These are phyloP conservation scores for Heliconius eleuchia DNA, from an alignment of 1,140 invertebrate species.

Conservation along the genomic window DNA sequence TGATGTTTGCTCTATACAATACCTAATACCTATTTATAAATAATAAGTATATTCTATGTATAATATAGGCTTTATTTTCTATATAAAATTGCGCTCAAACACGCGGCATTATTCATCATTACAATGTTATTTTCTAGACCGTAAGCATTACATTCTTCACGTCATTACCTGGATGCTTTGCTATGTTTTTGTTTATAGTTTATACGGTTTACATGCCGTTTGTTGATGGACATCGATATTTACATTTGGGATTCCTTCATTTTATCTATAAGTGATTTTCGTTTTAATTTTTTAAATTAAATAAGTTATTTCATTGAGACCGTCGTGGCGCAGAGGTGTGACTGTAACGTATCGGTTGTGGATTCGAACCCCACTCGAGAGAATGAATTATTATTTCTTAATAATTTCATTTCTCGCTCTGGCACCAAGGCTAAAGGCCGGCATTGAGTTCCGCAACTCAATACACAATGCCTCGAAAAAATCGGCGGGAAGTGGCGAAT, in stretches of 20 bases:
- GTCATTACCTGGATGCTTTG: slow-evolving; percentile 32
- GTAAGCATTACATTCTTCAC: slow-evolving; percentile 8
- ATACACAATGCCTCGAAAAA: too few species aligned
- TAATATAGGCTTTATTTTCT: not conserved
- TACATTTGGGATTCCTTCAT: not conserved
- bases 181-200: slow-evolving; percentile 18
- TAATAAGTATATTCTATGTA: not conserved
- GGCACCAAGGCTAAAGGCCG: too few species aligned
- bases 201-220: not conserved
- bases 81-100: slow-evolving; percentile 9
- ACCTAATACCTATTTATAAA: not conserved
- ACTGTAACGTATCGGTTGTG: too few species aligned
- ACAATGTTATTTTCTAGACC: slow-evolving; percentile 35
- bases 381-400: too few species aligned
- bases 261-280: not conserved
- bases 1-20: too few species aligned
- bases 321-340: too few species aligned
- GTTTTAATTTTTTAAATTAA: too few species aligned
- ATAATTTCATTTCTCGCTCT: too few species aligned
- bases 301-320: too few species aligned
- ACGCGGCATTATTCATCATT: slow-evolving; percentile 40
- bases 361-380: too few species aligned
- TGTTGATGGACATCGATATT: not conserved
- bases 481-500: too few species aligned
- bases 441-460: too few species aligned